Evolutionary conservation across 2,113 vertebrate genomes (phyloP).

Genomic region (Desmodus rotundus): DNA sequence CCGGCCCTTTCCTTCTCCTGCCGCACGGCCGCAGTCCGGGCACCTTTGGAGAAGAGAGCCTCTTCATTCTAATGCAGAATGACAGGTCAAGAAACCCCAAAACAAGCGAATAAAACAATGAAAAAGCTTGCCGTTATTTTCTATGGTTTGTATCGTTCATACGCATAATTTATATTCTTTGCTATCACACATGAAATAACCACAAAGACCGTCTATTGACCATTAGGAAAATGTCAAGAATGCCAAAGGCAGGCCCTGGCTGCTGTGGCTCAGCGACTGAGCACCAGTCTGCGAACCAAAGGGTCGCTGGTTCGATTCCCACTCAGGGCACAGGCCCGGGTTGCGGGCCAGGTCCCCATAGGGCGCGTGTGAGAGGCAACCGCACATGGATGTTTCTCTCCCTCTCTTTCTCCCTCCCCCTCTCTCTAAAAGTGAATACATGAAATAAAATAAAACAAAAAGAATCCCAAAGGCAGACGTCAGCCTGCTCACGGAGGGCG

Average conservation of each 20-base stretch:
- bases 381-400: too few relatives aligned
- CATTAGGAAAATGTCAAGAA: neutral
- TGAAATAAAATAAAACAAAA: too few relatives aligned
- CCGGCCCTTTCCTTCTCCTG: rapidly evolving
- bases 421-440: too few relatives aligned
- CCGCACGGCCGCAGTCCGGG: neutral
- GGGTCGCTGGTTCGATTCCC: too few relatives aligned
- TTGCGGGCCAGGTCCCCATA: too few relatives aligned
- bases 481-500: neutral
- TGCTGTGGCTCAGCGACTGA: too few relatives aligned
- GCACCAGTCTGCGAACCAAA: too few relatives aligned
- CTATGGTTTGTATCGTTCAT: neutral
- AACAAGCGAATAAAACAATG: neutral
- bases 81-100: neutral
- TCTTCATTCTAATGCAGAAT: neutral
- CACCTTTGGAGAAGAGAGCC: neutral
- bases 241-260: neutral
- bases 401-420: too few relatives aligned
- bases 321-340: too few relatives aligned
- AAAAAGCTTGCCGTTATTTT: neutral
- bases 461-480: neutral
- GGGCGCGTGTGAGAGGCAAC: too few relatives aligned
- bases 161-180: neutral
- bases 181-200: neutral
- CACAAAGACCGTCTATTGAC: neutral